These are phyloP conservation scores for Corythaixoides concolor DNA, from an alignment of 2,113 vertebrate species.

Conservation along the genomic window DNA sequence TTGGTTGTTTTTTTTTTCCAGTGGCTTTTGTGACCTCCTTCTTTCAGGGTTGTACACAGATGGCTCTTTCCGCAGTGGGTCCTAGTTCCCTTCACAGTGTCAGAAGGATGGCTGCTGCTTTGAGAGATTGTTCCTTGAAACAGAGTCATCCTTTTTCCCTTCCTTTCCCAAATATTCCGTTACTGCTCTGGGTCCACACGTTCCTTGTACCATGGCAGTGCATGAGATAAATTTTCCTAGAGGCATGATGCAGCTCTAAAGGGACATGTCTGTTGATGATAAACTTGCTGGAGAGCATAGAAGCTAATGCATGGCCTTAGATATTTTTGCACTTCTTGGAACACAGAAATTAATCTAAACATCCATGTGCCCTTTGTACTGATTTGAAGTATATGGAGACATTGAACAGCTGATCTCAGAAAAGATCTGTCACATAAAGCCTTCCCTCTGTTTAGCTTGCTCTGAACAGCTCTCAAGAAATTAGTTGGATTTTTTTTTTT, in stretches of 20 bases:
- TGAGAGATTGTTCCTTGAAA: neutral
- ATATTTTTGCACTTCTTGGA: slow-evolving; percentile 20
- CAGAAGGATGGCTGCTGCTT: neutral
- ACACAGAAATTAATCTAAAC: slow-evolving; percentile 6
- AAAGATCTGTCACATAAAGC: neutral
- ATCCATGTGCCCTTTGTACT: neutral
- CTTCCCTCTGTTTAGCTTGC: neutral
- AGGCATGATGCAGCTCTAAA: neutral
- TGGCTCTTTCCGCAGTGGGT: neutral
- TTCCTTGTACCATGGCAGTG: neutral
- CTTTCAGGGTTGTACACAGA: neutral
- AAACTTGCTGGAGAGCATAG: neutral
- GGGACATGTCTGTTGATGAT: neutral
- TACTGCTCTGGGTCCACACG: neutral
- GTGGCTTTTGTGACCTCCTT: neutral
- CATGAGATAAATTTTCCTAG: neutral
- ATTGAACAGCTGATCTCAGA: slow-evolving; percentile 13
- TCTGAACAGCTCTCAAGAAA: neutral
- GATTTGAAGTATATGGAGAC: slow-evolving; percentile 33
- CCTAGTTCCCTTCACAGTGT: neutral
- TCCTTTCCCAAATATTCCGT: neutral
- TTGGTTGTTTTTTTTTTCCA: neutral
- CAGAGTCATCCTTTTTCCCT: neutral
- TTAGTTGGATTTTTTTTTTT: neutral
- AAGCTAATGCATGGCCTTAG: neutral